phyloP scores from a whole-genome alignment of 2,888 invertebrate genomes.

The Dasypogon diadema region DNA sequence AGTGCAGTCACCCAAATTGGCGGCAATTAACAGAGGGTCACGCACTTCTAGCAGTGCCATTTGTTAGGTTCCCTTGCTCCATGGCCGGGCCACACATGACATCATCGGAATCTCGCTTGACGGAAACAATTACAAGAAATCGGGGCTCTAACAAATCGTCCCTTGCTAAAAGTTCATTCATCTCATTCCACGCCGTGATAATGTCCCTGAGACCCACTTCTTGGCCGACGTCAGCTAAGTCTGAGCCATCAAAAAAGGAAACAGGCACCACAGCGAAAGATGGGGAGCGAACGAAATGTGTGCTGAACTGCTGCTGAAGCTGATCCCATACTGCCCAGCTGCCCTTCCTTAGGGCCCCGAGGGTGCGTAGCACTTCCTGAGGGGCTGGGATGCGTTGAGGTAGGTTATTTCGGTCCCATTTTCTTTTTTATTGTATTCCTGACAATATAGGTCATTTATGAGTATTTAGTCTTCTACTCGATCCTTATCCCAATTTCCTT shows the following conservation, averaged over 20 bases:
- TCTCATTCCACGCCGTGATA: slow-evolving; percentile 26
- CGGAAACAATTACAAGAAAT: slow-evolving; percentile 48
- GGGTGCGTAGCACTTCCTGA: slow-evolving; percentile 1
- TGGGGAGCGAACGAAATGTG: slow-evolving; percentile 20
- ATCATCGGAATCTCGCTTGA: slow-evolving; percentile 8
- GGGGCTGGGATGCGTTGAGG: slow-evolving; percentile 40
- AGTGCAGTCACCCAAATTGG: slow-evolving; percentile 6
- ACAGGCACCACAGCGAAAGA: neutral
- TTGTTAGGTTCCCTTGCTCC: neutral
- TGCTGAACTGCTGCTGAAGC: slow-evolving; percentile 1
- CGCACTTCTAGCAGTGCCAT: slow-evolving; percentile 8
- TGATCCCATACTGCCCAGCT: slow-evolving; percentile 25
- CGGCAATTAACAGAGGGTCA: slow-evolving; percentile 29
- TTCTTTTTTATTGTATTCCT: slow-evolving; percentile 51
- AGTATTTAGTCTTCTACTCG: slow-evolving; percentile 55
- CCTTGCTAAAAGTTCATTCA: slow-evolving; percentile 21
- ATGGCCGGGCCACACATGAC: slow-evolving; percentile 18
- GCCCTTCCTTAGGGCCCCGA: slow-evolving; percentile 1
- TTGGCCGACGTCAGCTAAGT: slow-evolving; percentile 34
- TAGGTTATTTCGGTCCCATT: slow-evolving; percentile 46
- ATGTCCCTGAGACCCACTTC: slow-evolving; percentile 23
- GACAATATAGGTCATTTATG: slow-evolving; percentile 53
- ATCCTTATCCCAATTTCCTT: slow-evolving; percentile 52
- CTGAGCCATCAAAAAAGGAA: slow-evolving; percentile 10
- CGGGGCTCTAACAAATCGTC: slow-evolving; percentile 12